phyloP scores from a whole-genome alignment of 2,888 invertebrate species.

The Aphidoletes aphidimyza region DNA sequence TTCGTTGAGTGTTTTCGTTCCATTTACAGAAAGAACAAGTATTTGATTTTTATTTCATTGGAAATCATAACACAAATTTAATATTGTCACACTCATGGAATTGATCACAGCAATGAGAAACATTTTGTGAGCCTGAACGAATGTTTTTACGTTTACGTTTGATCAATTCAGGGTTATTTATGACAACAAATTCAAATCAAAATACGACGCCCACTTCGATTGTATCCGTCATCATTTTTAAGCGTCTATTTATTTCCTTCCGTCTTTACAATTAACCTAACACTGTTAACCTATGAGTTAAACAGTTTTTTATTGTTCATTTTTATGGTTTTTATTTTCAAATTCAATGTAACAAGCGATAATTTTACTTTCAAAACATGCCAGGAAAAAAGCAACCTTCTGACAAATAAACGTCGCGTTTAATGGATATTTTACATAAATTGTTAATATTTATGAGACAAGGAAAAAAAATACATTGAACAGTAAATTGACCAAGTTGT shows the following conservation, averaged over 20 bases:
- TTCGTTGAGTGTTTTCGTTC: background rate
- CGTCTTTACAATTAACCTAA: no score
- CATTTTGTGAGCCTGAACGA: background rate
- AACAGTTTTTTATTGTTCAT: no score
- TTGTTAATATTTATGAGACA: conserved; percentile 43
- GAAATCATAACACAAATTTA: background rate
- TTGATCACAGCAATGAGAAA: background rate
- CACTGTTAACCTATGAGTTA: no score
- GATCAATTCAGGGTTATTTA: background rate
- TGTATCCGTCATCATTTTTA: background rate
- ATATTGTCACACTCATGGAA: background rate
- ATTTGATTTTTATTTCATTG: background rate
- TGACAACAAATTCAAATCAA: conserved; percentile 20
- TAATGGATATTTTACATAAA: background rate
- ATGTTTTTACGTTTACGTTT: background rate
- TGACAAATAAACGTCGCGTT: background rate
- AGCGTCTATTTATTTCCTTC: background rate
- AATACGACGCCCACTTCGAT: background rate
- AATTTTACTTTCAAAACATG: background rate
- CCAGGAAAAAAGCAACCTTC: background rate
- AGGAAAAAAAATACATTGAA: background rate
- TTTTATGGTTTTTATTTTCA: no score
- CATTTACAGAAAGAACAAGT: background rate
- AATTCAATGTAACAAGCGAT: background rate
- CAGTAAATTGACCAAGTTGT: background rate